Conservation (phyloP, 2,888 invertebrate genomes). For the Disparrhopalites patrizii region DNA sequence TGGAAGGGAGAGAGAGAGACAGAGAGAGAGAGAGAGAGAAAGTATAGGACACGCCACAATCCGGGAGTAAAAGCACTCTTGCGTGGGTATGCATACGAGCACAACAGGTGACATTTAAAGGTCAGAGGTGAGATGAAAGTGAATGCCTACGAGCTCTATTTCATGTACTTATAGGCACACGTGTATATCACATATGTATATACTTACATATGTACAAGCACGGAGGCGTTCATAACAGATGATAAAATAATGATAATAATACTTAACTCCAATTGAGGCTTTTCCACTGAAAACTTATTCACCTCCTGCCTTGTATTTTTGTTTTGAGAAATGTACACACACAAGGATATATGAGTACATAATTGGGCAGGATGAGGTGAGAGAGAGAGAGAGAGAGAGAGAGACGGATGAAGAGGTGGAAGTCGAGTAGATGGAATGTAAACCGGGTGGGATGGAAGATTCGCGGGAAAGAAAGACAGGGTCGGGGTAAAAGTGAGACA, state of each 20-base stretch:
- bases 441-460: no score
- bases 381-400: not conserved
- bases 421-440: no score
- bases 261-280: no score
- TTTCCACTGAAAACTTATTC: no score
- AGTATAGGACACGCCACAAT: conserved; percentile 21
- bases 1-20: conserved; percentile 9
- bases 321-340: no score
- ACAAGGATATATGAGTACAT: no score
- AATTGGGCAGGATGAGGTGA: not conserved
- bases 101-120: conserved; percentile 10
- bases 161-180: not conserved
- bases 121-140: not conserved
- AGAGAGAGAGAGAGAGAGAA: conserved; percentile 10
- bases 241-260: not conserved
- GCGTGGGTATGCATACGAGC: conserved; percentile 3
- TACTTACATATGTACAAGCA: not conserved
- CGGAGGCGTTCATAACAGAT: no score
- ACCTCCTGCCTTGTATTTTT: no score
- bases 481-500: no score
- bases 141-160: not conserved
- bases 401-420: not conserved
- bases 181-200: not conserved
- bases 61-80: conserved; percentile 27
- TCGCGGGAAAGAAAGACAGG: no score